phyloP scores from a whole-genome alignment of 2,888 invertebrate species.

The Drosophila tanythrix region DNA sequence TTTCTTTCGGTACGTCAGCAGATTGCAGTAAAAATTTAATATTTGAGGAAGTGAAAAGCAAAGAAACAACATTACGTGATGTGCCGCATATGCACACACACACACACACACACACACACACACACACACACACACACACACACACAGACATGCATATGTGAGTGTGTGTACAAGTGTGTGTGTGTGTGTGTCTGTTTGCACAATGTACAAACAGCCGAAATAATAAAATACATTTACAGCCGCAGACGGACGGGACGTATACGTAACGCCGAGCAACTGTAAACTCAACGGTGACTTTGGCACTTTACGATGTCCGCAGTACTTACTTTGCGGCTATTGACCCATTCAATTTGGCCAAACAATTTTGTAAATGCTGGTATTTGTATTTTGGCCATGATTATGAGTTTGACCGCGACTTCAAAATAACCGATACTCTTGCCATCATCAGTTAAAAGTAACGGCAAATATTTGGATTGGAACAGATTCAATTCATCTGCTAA shows the following conservation, averaged over 20 bases:
- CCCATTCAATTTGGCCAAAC: constrained; percentile 42
- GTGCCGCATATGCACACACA: constrained; percentile 37
- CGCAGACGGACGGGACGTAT: constrained; percentile 54
- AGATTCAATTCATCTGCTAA: not conserved
- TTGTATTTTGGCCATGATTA: constrained; percentile 9
- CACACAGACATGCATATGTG: not conserved
- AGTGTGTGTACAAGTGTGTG: constrained; percentile 10
- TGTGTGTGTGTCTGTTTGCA: constrained; percentile 13
- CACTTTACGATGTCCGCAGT: constrained; percentile 78
- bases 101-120: constrained; percentile 4
- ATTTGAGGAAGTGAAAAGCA: constrained; percentile 72
- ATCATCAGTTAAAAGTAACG: not conserved
- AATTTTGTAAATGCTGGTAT: not conserved
- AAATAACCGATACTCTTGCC: not conserved
- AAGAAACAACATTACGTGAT: constrained; percentile 75
- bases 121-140: constrained; percentile 4
- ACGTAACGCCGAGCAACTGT: constrained; percentile 50
- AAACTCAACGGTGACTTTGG: constrained; percentile 40
- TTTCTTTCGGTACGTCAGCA: constrained; percentile 32
- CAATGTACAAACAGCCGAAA: constrained; percentile 49
- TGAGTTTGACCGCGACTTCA: not conserved
- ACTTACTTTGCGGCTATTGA: constrained; percentile 57
- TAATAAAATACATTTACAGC: constrained; percentile 56
- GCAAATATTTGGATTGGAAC: not conserved
- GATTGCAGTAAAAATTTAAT: constrained; percentile 70